phyloP scores from a whole-genome alignment of 2,888 invertebrate genomes.

The Heteromurus nitidus region DNA sequence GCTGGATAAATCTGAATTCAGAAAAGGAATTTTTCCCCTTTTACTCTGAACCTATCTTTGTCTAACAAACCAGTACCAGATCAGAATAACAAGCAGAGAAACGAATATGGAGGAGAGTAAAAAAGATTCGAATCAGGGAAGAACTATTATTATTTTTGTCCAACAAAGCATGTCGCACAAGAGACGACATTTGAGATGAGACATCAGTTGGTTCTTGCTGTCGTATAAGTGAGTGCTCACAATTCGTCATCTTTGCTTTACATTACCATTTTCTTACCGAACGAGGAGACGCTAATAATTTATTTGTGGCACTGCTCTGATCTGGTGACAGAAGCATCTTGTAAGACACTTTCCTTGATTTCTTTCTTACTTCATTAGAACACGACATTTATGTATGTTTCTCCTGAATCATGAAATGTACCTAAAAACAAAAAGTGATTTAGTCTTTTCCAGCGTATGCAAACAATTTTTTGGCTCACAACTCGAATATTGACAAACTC shows the following conservation, averaged over 20 bases:
- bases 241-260: not conserved
- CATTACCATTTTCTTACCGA: no score
- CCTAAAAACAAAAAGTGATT: no score
- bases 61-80: slow-evolving; percentile 7
- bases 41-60: not conserved
- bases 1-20: slow-evolving; percentile 39
- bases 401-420: no score
- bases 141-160: slow-evolving; percentile 37
- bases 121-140: not conserved
- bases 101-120: not conserved
- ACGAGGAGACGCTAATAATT: no score
- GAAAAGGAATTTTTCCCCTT: slow-evolving; percentile 24
- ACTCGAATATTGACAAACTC: not conserved
- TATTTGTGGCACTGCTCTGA: no score
- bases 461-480: no score
- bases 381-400: not conserved
- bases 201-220: no score
- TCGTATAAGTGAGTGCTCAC: no score
- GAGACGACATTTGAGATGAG: not conserved
- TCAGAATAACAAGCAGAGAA: not conserved
- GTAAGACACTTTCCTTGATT: no score
- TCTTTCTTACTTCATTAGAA: no score
- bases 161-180: slow-evolving; percentile 39
- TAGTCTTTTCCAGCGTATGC: no score
- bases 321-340: no score